phyloP scores from a whole-genome alignment of 1,140 invertebrate genomes.

The Drosophila auraria region DNA sequence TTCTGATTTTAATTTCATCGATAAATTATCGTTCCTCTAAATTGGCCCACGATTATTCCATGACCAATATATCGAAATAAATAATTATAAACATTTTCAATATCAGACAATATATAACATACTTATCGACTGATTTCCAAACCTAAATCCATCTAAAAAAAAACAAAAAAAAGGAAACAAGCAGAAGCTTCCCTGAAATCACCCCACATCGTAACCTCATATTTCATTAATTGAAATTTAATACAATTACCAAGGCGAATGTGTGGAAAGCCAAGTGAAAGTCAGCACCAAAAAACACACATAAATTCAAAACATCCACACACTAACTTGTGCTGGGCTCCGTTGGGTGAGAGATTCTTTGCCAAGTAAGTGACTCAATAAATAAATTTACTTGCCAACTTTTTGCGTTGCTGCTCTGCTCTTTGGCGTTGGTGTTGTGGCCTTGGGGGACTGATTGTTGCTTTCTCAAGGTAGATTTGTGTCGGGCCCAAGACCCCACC shows the following conservation, averaged over 20 bases:
- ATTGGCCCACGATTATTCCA: too few species aligned
- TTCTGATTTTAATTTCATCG: neutral
- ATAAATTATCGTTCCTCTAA: too few species aligned
- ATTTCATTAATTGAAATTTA: conserved; percentile 81
- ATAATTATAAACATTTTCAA: too few species aligned
- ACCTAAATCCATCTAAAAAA: neutral
- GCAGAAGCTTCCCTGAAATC: neutral
- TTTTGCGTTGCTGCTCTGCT: conserved; percentile 10
- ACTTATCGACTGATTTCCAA: neutral
- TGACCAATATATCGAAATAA: too few species aligned
- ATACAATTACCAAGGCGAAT: conserved; percentile 69
- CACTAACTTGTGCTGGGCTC: neutral
- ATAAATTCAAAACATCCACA: conserved; percentile 53
- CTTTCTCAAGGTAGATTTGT: conserved; percentile 44
- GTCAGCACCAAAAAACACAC: conserved; percentile 57
- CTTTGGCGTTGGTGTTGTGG: conserved; percentile 8
- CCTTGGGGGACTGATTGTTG: conserved; percentile 53
- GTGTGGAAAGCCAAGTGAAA: conserved; percentile 60
- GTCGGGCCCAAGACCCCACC: neutral
- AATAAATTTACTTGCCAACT: conserved; percentile 72
- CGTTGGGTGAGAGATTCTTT: conserved; percentile 26
- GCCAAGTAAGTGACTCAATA: conserved; percentile 76
- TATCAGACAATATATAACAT: neutral
- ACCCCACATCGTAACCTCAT: conserved; percentile 24
- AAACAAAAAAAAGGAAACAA: neutral